Evolutionary conservation across 1,140 invertebrate genomes (phyloP), one percentile per base, ranked within the genome.

Genomic region (Batillaria attramentaria): DNA sequence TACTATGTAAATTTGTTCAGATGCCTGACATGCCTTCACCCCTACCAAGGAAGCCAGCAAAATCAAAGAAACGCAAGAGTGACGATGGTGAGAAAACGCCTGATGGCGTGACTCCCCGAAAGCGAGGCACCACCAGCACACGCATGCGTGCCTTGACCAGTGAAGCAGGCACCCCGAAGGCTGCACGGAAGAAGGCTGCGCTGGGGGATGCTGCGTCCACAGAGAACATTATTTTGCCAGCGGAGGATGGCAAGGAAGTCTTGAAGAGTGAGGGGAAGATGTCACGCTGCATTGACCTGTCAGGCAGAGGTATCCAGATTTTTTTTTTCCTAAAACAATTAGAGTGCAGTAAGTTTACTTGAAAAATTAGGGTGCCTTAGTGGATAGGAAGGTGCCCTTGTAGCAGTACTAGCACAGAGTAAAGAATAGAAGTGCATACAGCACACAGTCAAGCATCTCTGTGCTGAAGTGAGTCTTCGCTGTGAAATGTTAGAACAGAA

Each of bases 221-320:
- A 69, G 57, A 43, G 33, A 77, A 69, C 68, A 66, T 41, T 1
- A 10, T 54, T 20, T 41, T n/a, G 37, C 33, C n/a, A 1, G 62
- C 4, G 20, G 42, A 41, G 18, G 50, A 50, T 62, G n/a, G 16
- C 41, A 31, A 33, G 10, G 28, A 42, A 70, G 78, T 43, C 2
- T 24, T 18, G 28, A 69, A 78, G 46, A 81, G 72, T 42, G 79
- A 79, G 57, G 54, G 75, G 74, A 72, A 78, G 76, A 18, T 80
- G 72, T 68, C 79, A 13, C 31, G 69, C 0, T 88, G 87, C 72
- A 85, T 86, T 78, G 87, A 88, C 77, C 66, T 88, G 13, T 85
- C 86, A 33, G 81, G 75, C 6, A 70, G 87, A 84, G 84, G 87
- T 88, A 81, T 72, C n/a, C 39, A n/a, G 5, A 6, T 28, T 20